phyloP scores from a whole-genome alignment of 2,797 vertebrate genomes.

The Lindbergichthys nudifrons region DNA sequence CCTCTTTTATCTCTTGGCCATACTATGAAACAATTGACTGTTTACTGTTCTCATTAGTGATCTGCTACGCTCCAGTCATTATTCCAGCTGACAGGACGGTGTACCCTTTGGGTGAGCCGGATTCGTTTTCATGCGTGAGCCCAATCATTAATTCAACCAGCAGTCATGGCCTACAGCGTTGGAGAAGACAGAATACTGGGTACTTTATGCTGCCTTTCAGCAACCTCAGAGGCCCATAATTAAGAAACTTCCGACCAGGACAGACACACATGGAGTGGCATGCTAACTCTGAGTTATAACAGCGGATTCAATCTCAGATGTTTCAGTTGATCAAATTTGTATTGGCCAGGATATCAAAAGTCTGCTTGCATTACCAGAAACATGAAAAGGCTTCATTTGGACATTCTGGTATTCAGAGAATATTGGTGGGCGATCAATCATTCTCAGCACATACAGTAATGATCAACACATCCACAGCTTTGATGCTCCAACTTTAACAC shows the following conservation, averaged over 20 bases:
- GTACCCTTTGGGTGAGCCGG: conserved; percentile 71
- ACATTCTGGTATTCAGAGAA: conserved; percentile 28
- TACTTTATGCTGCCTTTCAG: conserved; percentile 60
- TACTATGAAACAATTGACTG: conserved; percentile 66
- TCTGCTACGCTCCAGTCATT: conserved; percentile 70
- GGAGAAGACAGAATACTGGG: conserved; percentile 56
- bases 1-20: conserved; percentile 55
- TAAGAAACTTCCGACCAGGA: conserved; percentile 61
- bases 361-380: conserved; percentile 17
- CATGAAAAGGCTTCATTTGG: conserved; percentile 32
- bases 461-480: conserved; percentile 28
- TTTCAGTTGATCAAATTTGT: neutral
- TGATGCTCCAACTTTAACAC: conserved; percentile 14
- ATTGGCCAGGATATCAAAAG: conserved; percentile 6
- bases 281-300: conserved; percentile 34
- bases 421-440: conserved; percentile 35
- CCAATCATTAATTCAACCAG: conserved; percentile 75
- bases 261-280: conserved; percentile 43
- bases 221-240: conserved; percentile 59
- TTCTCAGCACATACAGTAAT: conserved; percentile 5
- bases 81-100: conserved; percentile 79
- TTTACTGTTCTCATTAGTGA: conserved; percentile 78
- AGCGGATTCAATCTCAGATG: conserved; percentile 21
- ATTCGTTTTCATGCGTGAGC: conserved; percentile 69
- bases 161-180: conserved; percentile 69